Evolutionary conservation across 2,888 invertebrate species (phyloP).

Genomic region (Drosophila kokeensis): DNA sequence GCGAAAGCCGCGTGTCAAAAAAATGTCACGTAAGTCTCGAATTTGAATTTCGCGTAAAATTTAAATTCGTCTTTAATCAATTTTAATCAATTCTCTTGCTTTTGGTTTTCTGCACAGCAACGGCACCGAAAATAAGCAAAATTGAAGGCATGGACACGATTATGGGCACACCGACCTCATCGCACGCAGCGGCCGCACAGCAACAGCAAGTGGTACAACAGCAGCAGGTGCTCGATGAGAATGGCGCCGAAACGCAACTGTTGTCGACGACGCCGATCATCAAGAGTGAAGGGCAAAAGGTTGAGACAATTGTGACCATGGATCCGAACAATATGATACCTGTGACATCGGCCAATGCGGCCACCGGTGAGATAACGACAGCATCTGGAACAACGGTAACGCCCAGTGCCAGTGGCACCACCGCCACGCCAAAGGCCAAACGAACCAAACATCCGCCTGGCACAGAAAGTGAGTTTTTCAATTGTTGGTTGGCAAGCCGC

Average conservation of each 20-base stretch:
- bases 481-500: neutral
- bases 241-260: constrained; percentile 78
- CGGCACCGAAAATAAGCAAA: constrained; percentile 83
- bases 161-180: constrained; percentile 82
- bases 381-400: constrained; percentile 60
- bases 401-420: constrained; percentile 56
- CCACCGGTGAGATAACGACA: constrained; percentile 71
- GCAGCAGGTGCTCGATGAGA: constrained; percentile 71
- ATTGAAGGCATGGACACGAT: constrained; percentile 84
- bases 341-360: constrained; percentile 70
- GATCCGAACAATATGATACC: constrained; percentile 82
- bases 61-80: neutral
- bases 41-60: neutral
- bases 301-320: constrained; percentile 83
- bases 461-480: constrained; percentile 63
- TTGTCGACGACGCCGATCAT: constrained; percentile 82
- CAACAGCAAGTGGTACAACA: constrained; percentile 71
- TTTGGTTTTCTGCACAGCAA: constrained; percentile 57
- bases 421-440: constrained; percentile 69
- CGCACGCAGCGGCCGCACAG: constrained; percentile 67
- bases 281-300: constrained; percentile 82
- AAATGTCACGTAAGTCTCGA: constrained; percentile 82
- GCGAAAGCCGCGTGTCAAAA: constrained; percentile 86
- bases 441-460: constrained; percentile 76
- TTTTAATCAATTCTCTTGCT: neutral